Evolutionary conservation across 2,797 vertebrate species (phyloP).

Genomic region (Sebastes hubbsi): DNA sequence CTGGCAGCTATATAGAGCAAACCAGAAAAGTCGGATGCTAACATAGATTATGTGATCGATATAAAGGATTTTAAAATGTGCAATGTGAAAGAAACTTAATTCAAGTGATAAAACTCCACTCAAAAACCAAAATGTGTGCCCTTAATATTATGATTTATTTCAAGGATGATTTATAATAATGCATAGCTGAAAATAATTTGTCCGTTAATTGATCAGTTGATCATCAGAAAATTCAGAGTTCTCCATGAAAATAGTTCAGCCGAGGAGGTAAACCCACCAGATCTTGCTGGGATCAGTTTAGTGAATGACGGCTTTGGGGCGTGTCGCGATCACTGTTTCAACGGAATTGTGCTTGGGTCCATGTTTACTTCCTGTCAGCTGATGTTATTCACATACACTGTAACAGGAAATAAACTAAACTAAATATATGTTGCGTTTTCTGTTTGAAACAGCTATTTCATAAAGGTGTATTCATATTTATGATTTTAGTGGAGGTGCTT

Average conservation of each 20-base stretch:
- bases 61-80: not conserved
- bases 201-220: not conserved
- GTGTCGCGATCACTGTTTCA: no score
- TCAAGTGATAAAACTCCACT: not conserved
- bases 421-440: not conserved
- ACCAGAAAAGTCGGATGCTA: not conserved
- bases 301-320: not conserved
- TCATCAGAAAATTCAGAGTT: not conserved
- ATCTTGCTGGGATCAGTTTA: not conserved
- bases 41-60: not conserved
- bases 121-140: not conserved
- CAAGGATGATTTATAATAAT: not conserved
- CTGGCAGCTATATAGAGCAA: not conserved
- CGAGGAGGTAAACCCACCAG: not conserved
- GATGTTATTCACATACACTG: no score
- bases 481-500: not conserved
- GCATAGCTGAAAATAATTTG: not conserved
- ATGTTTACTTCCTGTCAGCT: no score
- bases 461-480: not conserved
- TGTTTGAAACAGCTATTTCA: not conserved
- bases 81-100: not conserved
- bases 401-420: not conserved
- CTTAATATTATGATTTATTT: not conserved
- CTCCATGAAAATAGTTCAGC: not conserved
- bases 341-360: no score